phyloP scores from a whole-genome alignment of 2,113 vertebrate species.

The Ginglymostoma cirratum region DNA sequence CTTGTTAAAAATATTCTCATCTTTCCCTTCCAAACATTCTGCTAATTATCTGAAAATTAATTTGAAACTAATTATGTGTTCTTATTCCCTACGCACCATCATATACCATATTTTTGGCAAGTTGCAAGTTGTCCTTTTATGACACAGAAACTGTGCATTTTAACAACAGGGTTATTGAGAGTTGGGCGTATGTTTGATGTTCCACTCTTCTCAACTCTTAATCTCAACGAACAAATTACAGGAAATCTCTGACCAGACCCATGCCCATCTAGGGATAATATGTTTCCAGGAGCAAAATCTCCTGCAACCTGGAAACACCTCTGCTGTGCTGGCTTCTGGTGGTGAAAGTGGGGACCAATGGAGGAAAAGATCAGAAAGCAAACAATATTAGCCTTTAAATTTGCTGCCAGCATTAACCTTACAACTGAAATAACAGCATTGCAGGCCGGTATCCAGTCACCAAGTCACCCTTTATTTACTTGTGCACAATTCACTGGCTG shows the following conservation, averaged over 20 bases:
- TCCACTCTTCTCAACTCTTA: background rate
- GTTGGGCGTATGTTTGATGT: background rate
- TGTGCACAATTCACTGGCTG: too few relatives aligned
- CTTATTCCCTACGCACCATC: background rate
- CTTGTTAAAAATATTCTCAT: background rate
- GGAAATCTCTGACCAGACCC: background rate
- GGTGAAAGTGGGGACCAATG: background rate
- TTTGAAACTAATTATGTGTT: background rate
- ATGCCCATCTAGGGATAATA: background rate
- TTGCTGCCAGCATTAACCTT: too few relatives aligned
- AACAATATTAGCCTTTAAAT: background rate
- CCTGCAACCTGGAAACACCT: background rate
- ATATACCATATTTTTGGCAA: background rate
- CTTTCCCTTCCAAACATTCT: background rate
- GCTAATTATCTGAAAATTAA: background rate
- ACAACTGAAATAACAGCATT: too few relatives aligned
- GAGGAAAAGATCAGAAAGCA: background rate
- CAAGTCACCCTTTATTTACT: too few relatives aligned
- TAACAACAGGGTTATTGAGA: background rate
- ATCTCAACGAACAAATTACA: background rate
- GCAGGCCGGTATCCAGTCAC: too few relatives aligned
- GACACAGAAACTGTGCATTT: background rate
- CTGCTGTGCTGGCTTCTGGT: background rate
- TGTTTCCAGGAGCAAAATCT: background rate
- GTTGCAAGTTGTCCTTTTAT: background rate